Base-by-base conservation (phyloP, 2,113 vertebrate species). In the Sprattus sprattus region DNA sequence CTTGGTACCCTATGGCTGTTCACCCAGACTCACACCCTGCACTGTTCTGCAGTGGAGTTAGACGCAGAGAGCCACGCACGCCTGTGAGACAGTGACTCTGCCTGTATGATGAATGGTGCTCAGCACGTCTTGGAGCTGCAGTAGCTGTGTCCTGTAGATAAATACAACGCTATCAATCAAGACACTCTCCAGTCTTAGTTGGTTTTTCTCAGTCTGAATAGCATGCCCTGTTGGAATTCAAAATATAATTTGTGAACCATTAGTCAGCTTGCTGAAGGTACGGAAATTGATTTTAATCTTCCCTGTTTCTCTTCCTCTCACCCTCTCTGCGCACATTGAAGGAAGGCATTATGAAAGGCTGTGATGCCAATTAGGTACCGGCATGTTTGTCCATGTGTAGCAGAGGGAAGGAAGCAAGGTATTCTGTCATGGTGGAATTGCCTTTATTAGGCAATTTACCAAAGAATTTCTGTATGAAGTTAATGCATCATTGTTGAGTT, bases 211-310 rank as follows among this genome's bases (percentile, higher is more conserved):
- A 84, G 86, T 91, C 81, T 88, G 85, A 60, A 60, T 20, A 60
- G 88, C 89, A 91, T 92, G 86, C 82, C 87, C 88, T 90, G 91
- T 93, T 92, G 91, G 91, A 92, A 84, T 86, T 91, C 88, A 90
- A 39, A 75, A 78, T 11, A 32, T 39, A 32, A 39, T 89, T 87
- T 86, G 89, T 46, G 85, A 85, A 86, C 88, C 88, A 90, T 92
- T 89, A 89, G 85, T 93, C 92, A 92, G 81, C 82, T 67, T 46
- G 47, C 32, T 81, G 71, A 81, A 88, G 87, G 64, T 89, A 88
- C 86, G 64, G 89, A 89, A 88, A 93, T 91, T 89, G 91, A 95
- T 93, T 92, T 84, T 83, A 86, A 91, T 91, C 84, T 46, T 32
- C 28, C 2, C 28, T 64, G 7, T 25, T 28, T 28, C 9, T 28